Base-by-base conservation (phyloP, 2,888 invertebrate genomes). In the Gastracanthus pulcherrimus region DNA sequence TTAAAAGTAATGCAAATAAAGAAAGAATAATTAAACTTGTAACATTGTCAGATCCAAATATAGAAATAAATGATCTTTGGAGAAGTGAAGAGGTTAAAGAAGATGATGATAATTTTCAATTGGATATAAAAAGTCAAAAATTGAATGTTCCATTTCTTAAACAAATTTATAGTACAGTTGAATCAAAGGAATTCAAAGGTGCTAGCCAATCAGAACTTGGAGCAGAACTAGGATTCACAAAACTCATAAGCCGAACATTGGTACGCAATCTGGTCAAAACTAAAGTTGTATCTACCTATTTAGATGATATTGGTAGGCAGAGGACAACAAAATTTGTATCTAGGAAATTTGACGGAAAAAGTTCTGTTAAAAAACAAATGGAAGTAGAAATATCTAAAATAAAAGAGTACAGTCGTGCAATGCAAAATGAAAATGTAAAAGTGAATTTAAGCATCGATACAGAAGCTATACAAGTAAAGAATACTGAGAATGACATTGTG, bases 291-390 rank as follows among this genome's bases (percentile, higher is more conserved):
- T 92, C 92, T 13, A 91, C 92, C 0, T 93, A 93, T 82, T 92
- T 93, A 88, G 92, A 93, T 62, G 94, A 94, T 84, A 88, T 92
- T 58, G 94, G 94, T 9, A 91, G 94, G 51, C 94, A 94, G 84
- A 91, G 94, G 60, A 91, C 93, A 0, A 90, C 92, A 11, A 92
- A 92, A 87, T 93, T 89, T 87, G 91, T 92, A 0, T 89, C 91
- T 0, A 89, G 89, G 62, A 90, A 87, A 76, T 91, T 87, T 71
- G 89, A 90, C 41, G 86, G 89, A 41, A 83, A 84, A 6, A 91
- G 89, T 64, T 85, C 85, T 58, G 84, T 90, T 71, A 90, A 86
- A 51, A 89, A 89, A 81, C 88, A 90, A 64, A 87, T 91, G 71
- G 84, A 89, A 34, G 84, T 84, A 29, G 91, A 91, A 82, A 87